Conservation (phyloP, 2,888 invertebrate genomes). For the Amorpha juglandis region DNA sequence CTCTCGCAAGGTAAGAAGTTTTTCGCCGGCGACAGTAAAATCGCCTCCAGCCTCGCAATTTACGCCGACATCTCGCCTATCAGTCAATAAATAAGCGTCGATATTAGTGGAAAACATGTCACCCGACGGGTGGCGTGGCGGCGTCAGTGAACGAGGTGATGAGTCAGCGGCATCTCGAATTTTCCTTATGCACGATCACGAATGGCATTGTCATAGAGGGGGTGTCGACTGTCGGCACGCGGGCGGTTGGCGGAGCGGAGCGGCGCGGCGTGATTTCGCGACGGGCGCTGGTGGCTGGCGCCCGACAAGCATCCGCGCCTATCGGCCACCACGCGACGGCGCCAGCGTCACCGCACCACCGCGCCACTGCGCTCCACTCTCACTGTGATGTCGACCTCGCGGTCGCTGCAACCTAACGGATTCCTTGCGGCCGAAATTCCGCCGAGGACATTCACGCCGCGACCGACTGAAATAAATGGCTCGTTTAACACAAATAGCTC, state of each 20-base stretch:
- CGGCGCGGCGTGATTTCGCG: constrained; percentile 22
- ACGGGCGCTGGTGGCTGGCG: constrained; percentile 35
- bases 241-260: constrained; percentile 37
- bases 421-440: constrained; percentile 81
- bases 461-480: constrained; percentile 83
- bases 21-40: constrained; percentile 34
- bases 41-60: constrained; percentile 38
- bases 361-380: constrained; percentile 33
- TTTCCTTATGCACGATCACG: constrained; percentile 73
- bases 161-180: constrained; percentile 80
- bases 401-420: constrained; percentile 69
- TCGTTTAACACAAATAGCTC: constrained; percentile 82
- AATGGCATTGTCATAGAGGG: constrained; percentile 65
- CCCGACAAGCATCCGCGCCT: constrained; percentile 49
- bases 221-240: constrained; percentile 57
- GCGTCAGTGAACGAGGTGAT: constrained; percentile 61
- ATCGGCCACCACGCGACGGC: constrained; percentile 38
- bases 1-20: constrained; percentile 65
- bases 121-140: constrained; percentile 42
- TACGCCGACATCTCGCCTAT: not conserved
- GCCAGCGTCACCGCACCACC: constrained; percentile 32
- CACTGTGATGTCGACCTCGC: constrained; percentile 43
- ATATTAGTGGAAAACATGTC: constrained; percentile 52
- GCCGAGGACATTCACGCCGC: constrained; percentile 80
- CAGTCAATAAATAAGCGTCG: constrained; percentile 40